phyloP scores from a whole-genome alignment of 1,140 invertebrate species.

The Hylyphantes graminicola region DNA sequence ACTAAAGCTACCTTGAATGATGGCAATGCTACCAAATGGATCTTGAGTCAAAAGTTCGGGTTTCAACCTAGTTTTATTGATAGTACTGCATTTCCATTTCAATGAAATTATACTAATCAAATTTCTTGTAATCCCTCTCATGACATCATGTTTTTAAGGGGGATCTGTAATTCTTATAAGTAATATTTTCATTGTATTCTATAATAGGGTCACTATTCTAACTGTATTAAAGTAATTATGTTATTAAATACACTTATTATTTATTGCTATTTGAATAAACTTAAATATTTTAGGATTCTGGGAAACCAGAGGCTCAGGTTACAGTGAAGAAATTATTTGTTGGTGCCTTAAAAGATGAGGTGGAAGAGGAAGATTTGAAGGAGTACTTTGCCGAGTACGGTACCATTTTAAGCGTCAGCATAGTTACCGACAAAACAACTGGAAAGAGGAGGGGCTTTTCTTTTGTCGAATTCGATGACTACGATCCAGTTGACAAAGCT shows the following conservation, averaged over 20 bases:
- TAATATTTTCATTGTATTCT: no score
- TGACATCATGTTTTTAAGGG: no score
- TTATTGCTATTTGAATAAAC: not conserved
- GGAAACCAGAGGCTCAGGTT: conserved; percentile 87
- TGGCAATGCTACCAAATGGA: no score
- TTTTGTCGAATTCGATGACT: conserved; percentile 96
- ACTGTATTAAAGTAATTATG: not conserved
- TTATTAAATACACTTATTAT: conserved; percentile 1
- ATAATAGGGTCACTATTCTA: no score
- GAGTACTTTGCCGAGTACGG: conserved; percentile 86
- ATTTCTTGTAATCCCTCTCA: no score
- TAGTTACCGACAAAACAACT: conserved; percentile 88
- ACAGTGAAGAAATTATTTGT: conserved; percentile 97
- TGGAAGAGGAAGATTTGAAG: conserved; percentile 86
- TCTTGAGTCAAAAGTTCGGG: no score
- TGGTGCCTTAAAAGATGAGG: conserved; percentile 87
- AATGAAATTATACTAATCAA: no score
- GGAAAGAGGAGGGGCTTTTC: conserved; percentile 93
- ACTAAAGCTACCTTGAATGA: no score
- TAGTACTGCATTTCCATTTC: no score
- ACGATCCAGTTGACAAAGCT: conserved; percentile 97
- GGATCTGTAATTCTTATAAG: no score
- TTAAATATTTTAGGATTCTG: conserved; percentile 78
- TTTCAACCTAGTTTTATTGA: no score
- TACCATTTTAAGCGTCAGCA: conserved; percentile 82